Conservation (phyloP, 2,113 vertebrate genomes). For the Gallinago paraguaiae region DNA sequence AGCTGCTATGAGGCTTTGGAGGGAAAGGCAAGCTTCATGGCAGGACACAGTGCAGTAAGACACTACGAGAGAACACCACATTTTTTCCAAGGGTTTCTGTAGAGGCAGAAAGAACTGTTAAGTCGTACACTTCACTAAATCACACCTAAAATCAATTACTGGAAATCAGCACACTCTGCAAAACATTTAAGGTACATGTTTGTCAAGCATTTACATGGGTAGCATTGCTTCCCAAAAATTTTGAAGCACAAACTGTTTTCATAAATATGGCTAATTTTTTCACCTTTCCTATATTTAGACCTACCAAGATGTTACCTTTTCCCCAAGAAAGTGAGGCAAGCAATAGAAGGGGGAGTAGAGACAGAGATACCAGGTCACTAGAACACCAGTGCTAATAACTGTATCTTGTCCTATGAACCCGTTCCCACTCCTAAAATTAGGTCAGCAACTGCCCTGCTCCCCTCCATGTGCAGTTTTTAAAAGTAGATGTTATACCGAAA, state of each 20-base stretch:
- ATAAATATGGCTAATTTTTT: not conserved
- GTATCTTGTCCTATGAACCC: accelerated
- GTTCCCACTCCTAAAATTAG: not conserved
- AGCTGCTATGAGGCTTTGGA: not conserved
- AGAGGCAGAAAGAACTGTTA: not conserved
- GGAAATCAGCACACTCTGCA: not conserved
- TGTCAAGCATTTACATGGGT: not conserved
- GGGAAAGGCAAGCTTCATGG: not conserved
- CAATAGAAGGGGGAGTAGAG: not conserved
- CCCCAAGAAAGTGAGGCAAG: not conserved
- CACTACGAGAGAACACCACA: not conserved
- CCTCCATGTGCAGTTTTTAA: not conserved
- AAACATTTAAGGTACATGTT: not conserved
- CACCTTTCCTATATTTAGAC: not conserved
- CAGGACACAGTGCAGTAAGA: not conserved
- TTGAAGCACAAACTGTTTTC: not conserved
- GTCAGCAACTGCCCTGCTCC: not conserved
- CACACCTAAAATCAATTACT: not conserved
- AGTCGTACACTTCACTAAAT: not conserved
- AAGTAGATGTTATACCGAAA: not conserved
- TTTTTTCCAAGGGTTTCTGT: not conserved
- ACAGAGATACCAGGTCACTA: not conserved
- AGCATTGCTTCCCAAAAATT: not conserved
- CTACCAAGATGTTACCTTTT: not conserved
- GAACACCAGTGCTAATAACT: not conserved